A percentile compares a stretch with the other conserved stretches of the same genome.
Conservation (phyloP, 2,113 vertebrate genomes). For the Thomomys bottae region DNA sequence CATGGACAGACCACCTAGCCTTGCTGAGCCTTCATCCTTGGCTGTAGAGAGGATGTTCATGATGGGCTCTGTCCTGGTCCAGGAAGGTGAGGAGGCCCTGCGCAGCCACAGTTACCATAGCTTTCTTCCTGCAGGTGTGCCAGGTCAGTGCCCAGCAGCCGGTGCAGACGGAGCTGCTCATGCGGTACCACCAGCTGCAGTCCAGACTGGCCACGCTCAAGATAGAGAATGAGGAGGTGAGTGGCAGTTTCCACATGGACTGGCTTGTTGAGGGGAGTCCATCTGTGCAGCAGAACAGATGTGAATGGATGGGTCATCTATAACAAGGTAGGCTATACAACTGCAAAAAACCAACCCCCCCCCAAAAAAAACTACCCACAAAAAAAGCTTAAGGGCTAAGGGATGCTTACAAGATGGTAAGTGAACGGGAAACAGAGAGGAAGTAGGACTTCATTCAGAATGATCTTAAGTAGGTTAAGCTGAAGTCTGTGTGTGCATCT, state of each 20-base stretch:
- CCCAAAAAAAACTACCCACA: background rate
- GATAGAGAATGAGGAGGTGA: constrained; percentile 99
- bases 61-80: background rate
- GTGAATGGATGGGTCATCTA: background rate
- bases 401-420: background rate
- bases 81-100: background rate
- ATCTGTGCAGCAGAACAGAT: background rate
- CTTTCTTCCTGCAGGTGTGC: constrained; percentile 89
- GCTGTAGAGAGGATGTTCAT: background rate
- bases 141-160: constrained; percentile 98
- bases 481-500: no score
- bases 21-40: background rate
- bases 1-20: background rate
- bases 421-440: background rate
- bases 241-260: constrained; percentile 4
- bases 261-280: background rate
- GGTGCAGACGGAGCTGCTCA: constrained; percentile 95
- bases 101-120: background rate
- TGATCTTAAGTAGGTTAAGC: background rate
- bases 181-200: constrained; percentile 98
- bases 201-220: constrained; percentile 96
- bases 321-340: background rate
- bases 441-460: background rate
- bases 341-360: background rate
- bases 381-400: background rate